Conservation (phyloP, 2,888 invertebrate species). For the Xylophagus ater region DNA sequence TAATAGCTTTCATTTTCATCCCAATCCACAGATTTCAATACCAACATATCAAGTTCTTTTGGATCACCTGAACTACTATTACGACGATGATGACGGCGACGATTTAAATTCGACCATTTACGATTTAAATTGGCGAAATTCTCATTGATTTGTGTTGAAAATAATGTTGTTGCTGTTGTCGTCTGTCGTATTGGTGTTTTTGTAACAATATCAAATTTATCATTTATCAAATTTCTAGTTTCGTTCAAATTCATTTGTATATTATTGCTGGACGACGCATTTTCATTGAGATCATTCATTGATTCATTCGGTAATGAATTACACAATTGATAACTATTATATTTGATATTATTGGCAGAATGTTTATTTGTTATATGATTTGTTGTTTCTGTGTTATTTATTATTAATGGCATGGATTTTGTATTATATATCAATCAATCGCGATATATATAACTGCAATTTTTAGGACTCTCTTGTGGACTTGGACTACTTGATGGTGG, state of each 20-base stretch:
- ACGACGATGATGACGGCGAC: constrained; percentile 28
- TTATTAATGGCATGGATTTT: constrained; percentile 39
- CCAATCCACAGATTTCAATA: constrained; percentile 38
- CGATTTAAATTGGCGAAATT: constrained; percentile 32
- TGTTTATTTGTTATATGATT: too few species aligned
- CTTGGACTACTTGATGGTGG: constrained; percentile 41
- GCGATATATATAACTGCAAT: constrained; percentile 41
- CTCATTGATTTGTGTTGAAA: constrained; percentile 32
- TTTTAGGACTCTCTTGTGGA: constrained; percentile 42
- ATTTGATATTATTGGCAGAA: too few species aligned
- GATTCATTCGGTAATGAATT: too few species aligned
- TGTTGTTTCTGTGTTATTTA: constrained; percentile 21
- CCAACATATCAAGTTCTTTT: constrained; percentile 37
- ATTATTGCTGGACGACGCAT: too few species aligned
- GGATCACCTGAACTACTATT: constrained; percentile 37
- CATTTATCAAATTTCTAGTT: too few species aligned
- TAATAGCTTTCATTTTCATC: constrained; percentile 39
- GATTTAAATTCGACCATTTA: constrained; percentile 36
- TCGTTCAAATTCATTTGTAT: too few species aligned
- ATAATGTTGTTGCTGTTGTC: constrained; percentile 21
- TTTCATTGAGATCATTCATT: too few species aligned
- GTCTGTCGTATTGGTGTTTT: too few species aligned
- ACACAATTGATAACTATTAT: too few species aligned
- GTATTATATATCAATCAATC: constrained; percentile 42
- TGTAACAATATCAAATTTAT: too few species aligned